Evolutionary conservation across 2,113 vertebrate genomes (phyloP), one percentile per base, ranked within the genome.

Genomic region (Argyrosomus japonicus): DNA sequence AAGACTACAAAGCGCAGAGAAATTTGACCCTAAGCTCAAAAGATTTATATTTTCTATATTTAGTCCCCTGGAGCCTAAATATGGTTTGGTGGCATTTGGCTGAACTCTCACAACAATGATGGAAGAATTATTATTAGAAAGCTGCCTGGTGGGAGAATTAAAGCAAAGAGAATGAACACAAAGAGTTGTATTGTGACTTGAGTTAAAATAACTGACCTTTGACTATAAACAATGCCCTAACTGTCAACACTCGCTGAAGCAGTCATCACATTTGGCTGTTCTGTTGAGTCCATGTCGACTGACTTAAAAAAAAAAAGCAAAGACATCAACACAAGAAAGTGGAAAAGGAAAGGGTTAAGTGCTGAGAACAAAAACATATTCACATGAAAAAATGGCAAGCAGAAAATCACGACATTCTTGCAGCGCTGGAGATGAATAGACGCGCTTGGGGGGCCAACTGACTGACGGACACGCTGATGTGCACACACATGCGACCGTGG

Each of bases 161-260:
- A 80, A 63, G 40, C 40, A 56, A 50, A 45, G 29, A 76, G 67
- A 92, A 79, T 51, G 13, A 48, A 65, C 50, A 92, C 79, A 82
- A 86, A 82, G 71, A 62, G 47, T 18, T 45, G 25, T 70, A 87
- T 85, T 84, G 86, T 88, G 62, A 75, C 68, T 75, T 1, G 9
- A 48, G 63, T 87, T 84, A 86, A 90, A 91, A 90, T 90, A 91
- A 87, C 86, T 85, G 85, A 81, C 81, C 83, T 85, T 87, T 86
- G 10, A 65, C 77, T 75, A 7, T 29, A 76, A 73, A 92, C 89
- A 92, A 90, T 88, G 68, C 51, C 27, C 54, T 1, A 19, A 57
- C 79, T 69, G 74, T 91, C 80, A 84, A 84, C 91, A 81, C 82
- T 54, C 19, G 21, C 63, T 84, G 36, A 74, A 79, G 87, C 75